Evolutionary conservation across 2,888 invertebrate genomes (phyloP), one percentile per base, ranked within the genome.

Genomic region (Iphiclides podalirius): DNA sequence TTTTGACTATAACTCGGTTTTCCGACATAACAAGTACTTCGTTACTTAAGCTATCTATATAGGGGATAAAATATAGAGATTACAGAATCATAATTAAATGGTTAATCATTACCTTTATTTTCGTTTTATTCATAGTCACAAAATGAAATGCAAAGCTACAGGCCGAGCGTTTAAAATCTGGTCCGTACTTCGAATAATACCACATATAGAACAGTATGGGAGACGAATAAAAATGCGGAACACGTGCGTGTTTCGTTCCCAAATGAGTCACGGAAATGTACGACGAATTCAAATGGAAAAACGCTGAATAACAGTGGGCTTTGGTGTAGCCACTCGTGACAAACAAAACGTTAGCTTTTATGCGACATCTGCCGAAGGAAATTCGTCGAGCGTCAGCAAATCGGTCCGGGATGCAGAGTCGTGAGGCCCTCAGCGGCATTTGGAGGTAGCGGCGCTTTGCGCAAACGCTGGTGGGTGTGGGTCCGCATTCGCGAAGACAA

Each of bases 371-470:
- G n/a, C n/a, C n/a, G n/a, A n/a, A n/a, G n/a, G 4, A 43, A 35
- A 35, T 26, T 44, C 16, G 36, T 37, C 16, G 36, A 44, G 23
- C 2, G 36, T 36, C n/a, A n/a, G n/a, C n/a, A n/a, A n/a, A n/a
- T n/a, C n/a, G n/a, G n/a, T 20, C 20, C 3, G 4, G 20, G 6
- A 20, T 20, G 4, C 6, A 14, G 17, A 37, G 44, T 42, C 35
- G 26, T 47, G 31, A 46, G 51, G 47, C 46, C 35, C 47, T 44
- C 48, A 57, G 44, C 52, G 47, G 31, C 46, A 50, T 48, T 51
- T 53, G 52, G 55, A 50, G 52, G 48, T 43, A 54, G 41, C 40
- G 23, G 45, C 26, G 23, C 49, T 49, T 59, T 55, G 54, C 55
- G 57, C 58, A 60, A 61, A 44, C 11, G 31, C 11, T 17, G 33